A percentile compares a stretch with the other conserved stretches of the same genome.
phyloP scores from a whole-genome alignment of 2,888 invertebrate genomes.

The Hedychridium roseum region DNA sequence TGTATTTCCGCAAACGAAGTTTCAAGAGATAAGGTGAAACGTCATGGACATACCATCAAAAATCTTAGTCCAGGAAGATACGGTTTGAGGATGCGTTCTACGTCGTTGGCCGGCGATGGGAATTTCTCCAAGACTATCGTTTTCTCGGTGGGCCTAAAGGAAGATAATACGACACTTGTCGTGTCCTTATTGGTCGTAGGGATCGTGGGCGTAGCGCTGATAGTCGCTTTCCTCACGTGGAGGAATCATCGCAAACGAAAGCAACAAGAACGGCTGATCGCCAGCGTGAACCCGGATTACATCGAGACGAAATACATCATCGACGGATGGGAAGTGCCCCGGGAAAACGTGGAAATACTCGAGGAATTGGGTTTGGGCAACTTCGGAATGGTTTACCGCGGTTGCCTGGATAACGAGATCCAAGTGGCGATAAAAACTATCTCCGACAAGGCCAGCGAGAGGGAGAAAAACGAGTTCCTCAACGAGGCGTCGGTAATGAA shows the following conservation, averaged over 20 bases:
- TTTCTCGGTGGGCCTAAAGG: constrained; percentile 41
- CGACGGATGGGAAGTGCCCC: constrained; percentile 77
- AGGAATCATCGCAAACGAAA: constrained; percentile 50
- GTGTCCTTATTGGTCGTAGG: constrained; percentile 37
- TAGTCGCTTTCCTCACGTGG: constrained; percentile 47
- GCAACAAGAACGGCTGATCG: constrained; percentile 64
- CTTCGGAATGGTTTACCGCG: constrained; percentile 78
- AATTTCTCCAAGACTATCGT: constrained; percentile 47
- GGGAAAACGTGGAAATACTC: constrained; percentile 68
- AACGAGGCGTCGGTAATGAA: constrained; percentile 81
- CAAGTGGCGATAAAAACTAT: constrained; percentile 74
- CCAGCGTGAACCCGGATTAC: constrained; percentile 74
- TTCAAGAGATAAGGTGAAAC: constrained; percentile 27
- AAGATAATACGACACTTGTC: constrained; percentile 28
- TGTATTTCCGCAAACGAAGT: constrained; percentile 65
- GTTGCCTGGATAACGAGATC: constrained; percentile 61
- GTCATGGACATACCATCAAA: constrained; percentile 46
- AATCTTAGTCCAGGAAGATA: constrained; percentile 69
- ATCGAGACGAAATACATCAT: constrained; percentile 68
- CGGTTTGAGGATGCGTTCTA: constrained; percentile 68
- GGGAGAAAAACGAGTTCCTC: constrained; percentile 71
- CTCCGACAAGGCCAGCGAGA: constrained; percentile 67
- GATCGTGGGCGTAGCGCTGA: constrained; percentile 21
- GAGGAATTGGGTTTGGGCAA: constrained; percentile 74
- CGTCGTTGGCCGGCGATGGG: constrained; percentile 69